Percentiles rank a stretch among this genome's conserved stretches.
These are phyloP conservation scores for Phrynocephalus forsythii DNA, from an alignment of 2,797 vertebrate species.

Conservation along the genomic window DNA sequence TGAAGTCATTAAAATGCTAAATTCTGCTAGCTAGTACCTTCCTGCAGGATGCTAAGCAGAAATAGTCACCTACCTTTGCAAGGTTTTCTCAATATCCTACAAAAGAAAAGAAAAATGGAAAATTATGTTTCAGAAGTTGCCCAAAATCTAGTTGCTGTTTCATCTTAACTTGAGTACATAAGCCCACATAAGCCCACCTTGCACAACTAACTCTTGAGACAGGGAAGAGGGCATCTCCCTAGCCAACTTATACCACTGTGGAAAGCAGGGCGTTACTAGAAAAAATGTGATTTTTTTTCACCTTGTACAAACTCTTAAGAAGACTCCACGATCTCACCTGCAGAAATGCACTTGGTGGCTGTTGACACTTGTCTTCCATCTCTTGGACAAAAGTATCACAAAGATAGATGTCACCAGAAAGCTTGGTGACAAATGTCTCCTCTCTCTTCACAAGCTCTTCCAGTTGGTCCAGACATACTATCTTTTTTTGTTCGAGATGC, in stretches of 20 bases:
- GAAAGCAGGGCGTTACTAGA: no score
- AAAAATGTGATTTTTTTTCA: not conserved
- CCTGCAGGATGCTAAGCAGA: not conserved
- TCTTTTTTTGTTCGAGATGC: constrained; percentile 78
- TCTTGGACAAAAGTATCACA: constrained; percentile 45
- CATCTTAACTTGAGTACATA: no score
- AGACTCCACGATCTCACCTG: constrained; percentile 10
- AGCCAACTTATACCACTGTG: not conserved
- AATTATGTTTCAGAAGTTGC: not conserved
- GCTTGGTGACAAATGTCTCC: constrained; percentile 78
- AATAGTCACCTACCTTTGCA: not conserved
- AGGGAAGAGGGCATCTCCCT: not conserved
- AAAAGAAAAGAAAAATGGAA: not conserved
- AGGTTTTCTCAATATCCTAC: constrained; percentile 6
- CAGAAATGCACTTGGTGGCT: constrained; percentile 5
- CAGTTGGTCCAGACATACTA: constrained; percentile 79
- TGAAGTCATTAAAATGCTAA: no score
- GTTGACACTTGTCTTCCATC: constrained; percentile 47
- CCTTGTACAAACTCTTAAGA: not conserved
- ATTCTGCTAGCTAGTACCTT: not conserved
- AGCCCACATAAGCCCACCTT: no score
- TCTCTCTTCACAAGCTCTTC: constrained; percentile 78
- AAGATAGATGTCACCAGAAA: constrained; percentile 75
- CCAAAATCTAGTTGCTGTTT: no score
- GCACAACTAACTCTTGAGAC: not conserved